Evolutionary conservation across 2,888 invertebrate genomes (phyloP).

Genomic region (Ferdinandea cuprea): DNA sequence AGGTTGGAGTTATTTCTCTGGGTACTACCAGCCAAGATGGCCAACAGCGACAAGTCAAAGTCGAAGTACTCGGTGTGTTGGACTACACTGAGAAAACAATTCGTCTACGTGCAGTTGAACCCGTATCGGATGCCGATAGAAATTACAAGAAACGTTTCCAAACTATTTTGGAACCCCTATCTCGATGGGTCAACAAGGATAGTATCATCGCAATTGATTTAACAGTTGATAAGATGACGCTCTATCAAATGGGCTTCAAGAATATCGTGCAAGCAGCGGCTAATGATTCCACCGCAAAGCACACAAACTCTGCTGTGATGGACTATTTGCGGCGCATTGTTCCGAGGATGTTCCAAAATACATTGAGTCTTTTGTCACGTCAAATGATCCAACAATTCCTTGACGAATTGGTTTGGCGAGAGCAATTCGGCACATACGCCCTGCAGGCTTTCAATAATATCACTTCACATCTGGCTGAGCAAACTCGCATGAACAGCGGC

Average conservation of each 20-base stretch:
- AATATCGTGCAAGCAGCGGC: conserved; percentile 87
- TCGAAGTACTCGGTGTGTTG: conserved; percentile 93
- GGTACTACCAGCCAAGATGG: conserved; percentile 93
- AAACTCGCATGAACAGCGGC: conserved; percentile 88
- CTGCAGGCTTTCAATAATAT: conserved; percentile 92
- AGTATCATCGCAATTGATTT: conserved; percentile 92
- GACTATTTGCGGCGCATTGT: conserved; percentile 93
- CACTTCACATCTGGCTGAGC: conserved; percentile 90
- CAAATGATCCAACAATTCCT: conserved; percentile 95
- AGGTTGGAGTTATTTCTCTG: conserved; percentile 92
- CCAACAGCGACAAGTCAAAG: conserved; percentile 91
- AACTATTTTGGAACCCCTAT: conserved; percentile 91
- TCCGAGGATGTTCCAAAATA: conserved; percentile 95
- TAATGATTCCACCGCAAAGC: conserved; percentile 83
- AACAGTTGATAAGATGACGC: conserved; percentile 91
- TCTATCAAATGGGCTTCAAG: conserved; percentile 91
- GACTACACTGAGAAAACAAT: conserved; percentile 90
- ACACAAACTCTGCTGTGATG: conserved; percentile 91
- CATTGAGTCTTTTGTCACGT: conserved; percentile 90
- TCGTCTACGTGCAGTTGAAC: conserved; percentile 92
- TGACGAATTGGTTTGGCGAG: conserved; percentile 95
- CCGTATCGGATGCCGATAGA: conserved; percentile 89
- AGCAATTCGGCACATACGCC: conserved; percentile 91
- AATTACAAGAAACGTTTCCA: conserved; percentile 92
- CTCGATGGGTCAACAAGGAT: conserved; percentile 90